Percentiles rank a stretch among this genome's conserved stretches.
phyloP scores from a whole-genome alignment of 2,113 vertebrate species.

The Corydoras sp. region DNA sequence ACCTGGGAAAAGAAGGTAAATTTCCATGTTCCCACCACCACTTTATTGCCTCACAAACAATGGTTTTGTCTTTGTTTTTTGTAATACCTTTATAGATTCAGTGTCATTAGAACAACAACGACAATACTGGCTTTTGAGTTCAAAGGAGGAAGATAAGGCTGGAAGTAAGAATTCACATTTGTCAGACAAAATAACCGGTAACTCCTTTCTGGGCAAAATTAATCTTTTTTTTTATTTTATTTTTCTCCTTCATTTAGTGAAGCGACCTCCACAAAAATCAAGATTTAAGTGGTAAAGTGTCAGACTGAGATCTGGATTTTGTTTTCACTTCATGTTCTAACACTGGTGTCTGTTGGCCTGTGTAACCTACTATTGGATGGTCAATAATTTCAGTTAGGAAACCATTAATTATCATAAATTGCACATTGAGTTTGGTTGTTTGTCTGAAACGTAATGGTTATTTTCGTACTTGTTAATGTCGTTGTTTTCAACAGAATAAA shows the following conservation, averaged over 20 bases:
- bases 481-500: background rate
- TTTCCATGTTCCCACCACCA: background rate
- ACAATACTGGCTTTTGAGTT: slow-evolving; percentile 34
- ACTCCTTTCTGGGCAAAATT: background rate
- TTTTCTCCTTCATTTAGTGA: slow-evolving; percentile 21
- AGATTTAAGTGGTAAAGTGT: slow-evolving; percentile 39
- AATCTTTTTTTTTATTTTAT: background rate
- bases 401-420: too few relatives aligned
- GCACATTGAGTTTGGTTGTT: background rate
- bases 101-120: background rate
- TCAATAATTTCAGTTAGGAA: too few relatives aligned
- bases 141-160: slow-evolving; percentile 28
- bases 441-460: background rate
- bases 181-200: background rate
- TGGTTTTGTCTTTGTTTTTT: background rate
- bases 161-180: slow-evolving; percentile 34
- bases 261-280: background rate
- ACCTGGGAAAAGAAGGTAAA: slow-evolving; percentile 52
- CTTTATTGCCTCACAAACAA: background rate
- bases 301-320: background rate
- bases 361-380: background rate
- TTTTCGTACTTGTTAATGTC: too few relatives aligned
- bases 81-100: background rate
- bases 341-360: background rate
- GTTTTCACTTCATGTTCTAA: background rate